Base-by-base conservation (phyloP, 2,888 invertebrate species). In the Ptycholaimellus sp. region DNA sequence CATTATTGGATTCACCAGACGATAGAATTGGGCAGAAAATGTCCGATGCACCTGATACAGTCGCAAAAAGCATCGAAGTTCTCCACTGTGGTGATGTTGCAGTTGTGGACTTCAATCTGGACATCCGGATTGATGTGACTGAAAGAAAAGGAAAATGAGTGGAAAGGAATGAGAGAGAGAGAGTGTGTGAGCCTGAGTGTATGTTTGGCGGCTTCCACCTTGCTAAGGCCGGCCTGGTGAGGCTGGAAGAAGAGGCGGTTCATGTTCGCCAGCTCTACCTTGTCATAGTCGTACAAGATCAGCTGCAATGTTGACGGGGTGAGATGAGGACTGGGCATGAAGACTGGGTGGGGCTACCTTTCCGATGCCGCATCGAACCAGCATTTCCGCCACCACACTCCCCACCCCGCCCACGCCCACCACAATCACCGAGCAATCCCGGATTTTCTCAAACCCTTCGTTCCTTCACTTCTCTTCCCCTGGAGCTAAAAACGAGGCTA, bases 321-420 rank as follows among this genome's bases (percentile, higher is more conserved):
- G n/a, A n/a, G n/a, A n/a, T n/a, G n/a, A n/a, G n/a, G n/a, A n/a
- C n/a, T n/a, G n/a, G n/a, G n/a, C n/a, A n/a, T n/a, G n/a, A n/a
- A n/a, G n/a, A n/a, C n/a, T n/a, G n/a, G n/a, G n/a, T n/a, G n/a
- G n/a, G n/a, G 45, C 43, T 56, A 78, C 75, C 70, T 87, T 85
- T 44, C 96, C 96, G 46, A 96, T 77, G 2, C 93, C 96, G 62
- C 96, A 99, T 44, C 96, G 68, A 2, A 93, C 90, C 35, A 99
- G 66, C 96, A 99, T 99, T 66, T 99, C 96, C 29, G 96, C 90
- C 2, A 96, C 85, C 2, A 99, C 96, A 66, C 87, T 87, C 30
- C 96, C 96, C n/a, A 99, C 93, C 25, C 96, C 96, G 1, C 96
- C 96, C 0, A 99, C 76, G 3, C 96, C 96, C 9, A 99, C 85